Conservation (phyloP, 2,888 invertebrate genomes). For the Calameuta idolon region DNA sequence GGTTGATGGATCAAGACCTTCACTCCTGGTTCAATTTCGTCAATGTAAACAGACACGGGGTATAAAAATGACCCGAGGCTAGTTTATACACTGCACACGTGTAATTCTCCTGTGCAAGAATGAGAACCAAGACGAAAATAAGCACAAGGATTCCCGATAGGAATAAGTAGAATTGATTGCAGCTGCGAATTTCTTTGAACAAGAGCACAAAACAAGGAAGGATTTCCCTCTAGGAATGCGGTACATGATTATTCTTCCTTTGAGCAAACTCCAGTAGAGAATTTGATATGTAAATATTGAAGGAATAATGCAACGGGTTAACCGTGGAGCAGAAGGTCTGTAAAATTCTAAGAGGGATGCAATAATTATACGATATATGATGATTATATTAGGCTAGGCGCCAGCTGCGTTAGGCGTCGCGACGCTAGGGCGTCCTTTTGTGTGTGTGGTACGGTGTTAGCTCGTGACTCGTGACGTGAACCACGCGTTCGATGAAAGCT, state of each 20-base stretch:
- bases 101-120: neutral
- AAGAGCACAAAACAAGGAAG: neutral
- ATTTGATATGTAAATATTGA: neutral
- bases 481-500: neutral
- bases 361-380: constrained; percentile 5
- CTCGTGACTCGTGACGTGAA: neutral
- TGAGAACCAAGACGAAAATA: neutral
- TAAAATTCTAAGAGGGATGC: neutral
- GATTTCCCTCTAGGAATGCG: neutral
- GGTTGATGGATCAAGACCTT: neutral
- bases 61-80: neutral
- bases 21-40: neutral
- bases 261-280: neutral
- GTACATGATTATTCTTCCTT: neutral
- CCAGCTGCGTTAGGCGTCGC: constrained; percentile 7
- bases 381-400: constrained; percentile 4
- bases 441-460: neutral
- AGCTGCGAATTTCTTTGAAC: neutral
- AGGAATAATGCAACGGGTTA: neutral
- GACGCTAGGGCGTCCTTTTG: neutral
- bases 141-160: neutral
- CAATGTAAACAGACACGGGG: neutral
- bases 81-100: neutral
- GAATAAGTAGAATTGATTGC: neutral
- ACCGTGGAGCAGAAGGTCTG: neutral